These are phyloP conservation scores for Pteropus rufus DNA, from an alignment of 2,797 vertebrate genomes.

Conservation along the genomic window DNA sequence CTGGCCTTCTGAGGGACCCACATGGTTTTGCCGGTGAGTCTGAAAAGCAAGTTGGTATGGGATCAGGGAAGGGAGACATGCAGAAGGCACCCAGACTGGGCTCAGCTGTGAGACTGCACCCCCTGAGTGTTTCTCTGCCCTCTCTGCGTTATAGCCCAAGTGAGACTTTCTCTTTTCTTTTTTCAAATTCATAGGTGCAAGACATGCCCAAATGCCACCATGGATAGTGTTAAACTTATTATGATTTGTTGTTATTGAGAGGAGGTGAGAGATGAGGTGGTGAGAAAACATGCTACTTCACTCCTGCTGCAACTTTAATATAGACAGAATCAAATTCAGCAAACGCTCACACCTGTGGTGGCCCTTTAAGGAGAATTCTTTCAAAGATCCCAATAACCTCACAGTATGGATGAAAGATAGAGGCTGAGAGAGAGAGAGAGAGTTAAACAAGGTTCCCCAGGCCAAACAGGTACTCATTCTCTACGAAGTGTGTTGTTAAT, in stretches of 20 bases:
- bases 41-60: background rate
- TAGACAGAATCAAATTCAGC: background rate
- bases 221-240: slow-evolving; percentile 50
- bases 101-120: background rate
- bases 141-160: background rate
- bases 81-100: background rate
- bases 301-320: background rate
- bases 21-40: background rate
- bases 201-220: slow-evolving; percentile 56
- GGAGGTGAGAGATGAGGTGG: slow-evolving; percentile 55
- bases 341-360: background rate
- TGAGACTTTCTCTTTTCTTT: slow-evolving; percentile 27
- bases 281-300: slow-evolving; percentile 36
- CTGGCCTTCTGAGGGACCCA: background rate
- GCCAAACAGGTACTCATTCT: background rate
- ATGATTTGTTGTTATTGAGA: slow-evolving; percentile 62
- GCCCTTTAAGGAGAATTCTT: background rate
- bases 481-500: background rate
- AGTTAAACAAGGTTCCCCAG: background rate
- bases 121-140: too few relatives aligned
- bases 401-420: background rate
- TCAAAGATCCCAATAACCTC: background rate
- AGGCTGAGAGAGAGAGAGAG: background rate
- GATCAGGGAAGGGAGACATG: background rate
- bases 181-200: slow-evolving; percentile 67